Evolutionary conservation across 2,888 invertebrate genomes (phyloP), one percentile per base, ranked within the genome.

Genomic region (Isotomurus palustris): DNA sequence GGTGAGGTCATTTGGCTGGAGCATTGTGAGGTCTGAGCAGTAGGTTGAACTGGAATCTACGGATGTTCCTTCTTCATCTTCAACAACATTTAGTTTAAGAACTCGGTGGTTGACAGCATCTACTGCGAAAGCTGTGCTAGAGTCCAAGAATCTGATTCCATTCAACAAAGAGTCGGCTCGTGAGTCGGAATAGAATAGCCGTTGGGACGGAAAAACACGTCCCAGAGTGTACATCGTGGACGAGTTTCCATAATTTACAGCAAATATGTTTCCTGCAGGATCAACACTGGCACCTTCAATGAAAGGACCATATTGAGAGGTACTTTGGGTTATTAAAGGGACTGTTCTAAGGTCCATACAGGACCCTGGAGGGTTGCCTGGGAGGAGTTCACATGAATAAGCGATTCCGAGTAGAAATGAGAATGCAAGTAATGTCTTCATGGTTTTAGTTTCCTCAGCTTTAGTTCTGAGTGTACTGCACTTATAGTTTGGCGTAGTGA

Each of bases 261-360:
- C 64, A 52, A 64, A 67, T 12, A 67, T 62, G 10, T 67, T 57
- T 21, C 67, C 67, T 1, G 32, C 10, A 5, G 58, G 60, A 25
- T 59, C 64, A 1, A 61, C 64, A 35, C 60, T 52, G n/a, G 62
- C 43, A 10, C 67, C 67, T 60, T 67, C 67, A 44, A 67, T 67
- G 19, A 43, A 50, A 3, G 56, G 58, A 32, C 67, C 67, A 35
- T 62, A 67, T n/a, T 43, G 22, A 19, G 67, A 64, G 4, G 40
- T 25, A 2, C 19, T n/a, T 3, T 44, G 48, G 19, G 50, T 57
- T 8, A 67, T 55, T 17, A 53, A 60, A 1, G 62, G 55, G 0
- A 17, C 45, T 1, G 63, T 28, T 44, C 14, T n/a, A 1, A 66
- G 21, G 8, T 60, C 55, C 6, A 57, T 10, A 27, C 64, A 64